Evolutionary conservation across 2,797 vertebrate species (phyloP), one percentile per base, ranked within the genome.

Genomic region (Macropodus opercularis): DNA sequence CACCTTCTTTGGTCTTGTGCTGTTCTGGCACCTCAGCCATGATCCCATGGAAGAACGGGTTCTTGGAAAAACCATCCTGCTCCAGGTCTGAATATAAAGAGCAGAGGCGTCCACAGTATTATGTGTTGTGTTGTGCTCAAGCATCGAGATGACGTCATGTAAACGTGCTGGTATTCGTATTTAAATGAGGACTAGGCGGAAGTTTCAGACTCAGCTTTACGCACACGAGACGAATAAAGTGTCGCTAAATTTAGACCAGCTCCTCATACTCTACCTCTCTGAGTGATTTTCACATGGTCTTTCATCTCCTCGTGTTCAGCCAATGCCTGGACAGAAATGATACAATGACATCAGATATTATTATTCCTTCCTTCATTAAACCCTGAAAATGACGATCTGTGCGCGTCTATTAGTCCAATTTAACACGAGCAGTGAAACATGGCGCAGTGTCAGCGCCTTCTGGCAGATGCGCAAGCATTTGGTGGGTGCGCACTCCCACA

Each of bases 31-130:
- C 85, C 75, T 96, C 94, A 1, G 92, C 93, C 0, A 95, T 67
- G 59, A 95, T 83, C 47, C 90, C 93, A 23, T 92, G 91, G 69
- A 93, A 95, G 62, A 93, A 93, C 1, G 93, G 92, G 49, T 93
- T 92, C 66, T 93, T 90, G 57, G 91, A 91, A 67, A 95, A 95
- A 15, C 94, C 94, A n/a, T 95, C 94, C 59, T 92, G 89, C 66
- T 92, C 91, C 71, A 95, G 82, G n/a, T 85, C 94, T 95, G 85
- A 6, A 5, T 2, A 17, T 5, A 12, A 27, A 39, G 59, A 3
- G 51, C 22, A 56, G 14, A 48, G 1, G 34, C 3, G 3, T 8
- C 8, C 22, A 34, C 15, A 34, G 32, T 34, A 3, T 35, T 14
- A 36, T 2, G 9, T 10, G 9, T 8, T 10, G 8, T 26, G 27